Conservation (phyloP, 2,113 vertebrate species). For the Laterallus jamaicensis region DNA sequence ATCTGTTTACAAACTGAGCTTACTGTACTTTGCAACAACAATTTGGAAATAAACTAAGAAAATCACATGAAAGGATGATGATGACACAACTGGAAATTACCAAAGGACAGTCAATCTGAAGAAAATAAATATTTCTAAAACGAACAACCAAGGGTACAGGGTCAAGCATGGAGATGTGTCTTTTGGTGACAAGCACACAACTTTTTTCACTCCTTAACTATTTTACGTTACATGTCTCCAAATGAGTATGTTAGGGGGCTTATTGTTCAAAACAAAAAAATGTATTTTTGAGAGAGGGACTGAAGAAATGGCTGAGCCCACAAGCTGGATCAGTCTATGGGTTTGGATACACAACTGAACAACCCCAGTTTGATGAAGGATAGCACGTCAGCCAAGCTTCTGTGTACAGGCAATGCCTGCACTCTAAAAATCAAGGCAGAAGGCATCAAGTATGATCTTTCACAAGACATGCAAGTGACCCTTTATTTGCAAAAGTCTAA, state of each 20-base stretch:
- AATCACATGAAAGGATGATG: neutral
- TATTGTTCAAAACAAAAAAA: neutral
- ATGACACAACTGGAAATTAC: neutral
- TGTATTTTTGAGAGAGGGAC: neutral
- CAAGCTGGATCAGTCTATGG: neutral
- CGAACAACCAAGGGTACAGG: neutral
- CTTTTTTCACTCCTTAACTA: neutral
- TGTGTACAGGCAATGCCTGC: neutral
- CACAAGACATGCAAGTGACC: neutral
- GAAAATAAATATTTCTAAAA: constrained; percentile 20
- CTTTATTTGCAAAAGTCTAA: neutral
- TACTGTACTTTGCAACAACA: neutral
- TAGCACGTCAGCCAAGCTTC: neutral
- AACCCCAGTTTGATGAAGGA: neutral
- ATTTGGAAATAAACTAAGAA: neutral
- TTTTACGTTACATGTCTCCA: neutral
- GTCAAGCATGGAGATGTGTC: neutral
- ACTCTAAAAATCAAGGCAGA: neutral
- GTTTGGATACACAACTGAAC: neutral
- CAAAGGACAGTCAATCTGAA: neutral
- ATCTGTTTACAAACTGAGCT: neutral
- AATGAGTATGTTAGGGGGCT: neutral
- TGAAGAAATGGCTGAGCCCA: neutral
- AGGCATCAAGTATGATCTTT: neutral
- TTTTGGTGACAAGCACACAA: neutral